A percentile compares a stretch with the other conserved stretches of the same genome.
Conservation (phyloP, 2,888 invertebrate species). For the Unio delphinus region DNA sequence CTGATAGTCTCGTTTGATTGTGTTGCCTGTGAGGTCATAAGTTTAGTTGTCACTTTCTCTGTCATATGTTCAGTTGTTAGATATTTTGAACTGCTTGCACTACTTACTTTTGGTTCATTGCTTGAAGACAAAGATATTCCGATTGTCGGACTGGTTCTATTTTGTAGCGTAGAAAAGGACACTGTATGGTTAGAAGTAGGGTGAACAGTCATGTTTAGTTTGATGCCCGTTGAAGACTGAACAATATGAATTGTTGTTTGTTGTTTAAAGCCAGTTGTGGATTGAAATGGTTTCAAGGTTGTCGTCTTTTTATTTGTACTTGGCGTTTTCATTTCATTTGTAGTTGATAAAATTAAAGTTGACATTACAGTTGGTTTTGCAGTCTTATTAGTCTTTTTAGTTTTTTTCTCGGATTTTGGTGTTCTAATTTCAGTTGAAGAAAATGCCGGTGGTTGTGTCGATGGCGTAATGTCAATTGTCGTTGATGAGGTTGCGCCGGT, state of each 20-base stretch:
- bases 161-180: too few relatives aligned
- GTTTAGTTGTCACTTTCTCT: neutral
- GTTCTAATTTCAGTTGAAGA: slow-evolving; percentile 1
- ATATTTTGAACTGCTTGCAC: neutral
- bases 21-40: slow-evolving; percentile 5
- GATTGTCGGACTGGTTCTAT: too few relatives aligned
- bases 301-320: too few relatives aligned
- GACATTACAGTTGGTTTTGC: neutral
- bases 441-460: slow-evolving; percentile 6
- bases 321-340: too few relatives aligned
- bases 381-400: neutral
- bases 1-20: neutral
- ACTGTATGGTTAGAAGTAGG: neutral
- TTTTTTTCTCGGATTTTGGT: neutral
- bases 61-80: neutral
- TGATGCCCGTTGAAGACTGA: neutral
- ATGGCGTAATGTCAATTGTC: slow-evolving; percentile 1
- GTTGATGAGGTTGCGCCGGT: slow-evolving; percentile 4
- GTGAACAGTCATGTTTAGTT: neutral
- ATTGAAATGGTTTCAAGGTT: too few relatives aligned
- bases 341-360: neutral
- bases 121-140: too few relatives aligned
- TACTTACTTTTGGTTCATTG: neutral
- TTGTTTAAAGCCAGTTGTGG: too few relatives aligned
- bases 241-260: too few relatives aligned